A percentile compares a stretch with the other conserved stretches of the same genome.
Evolutionary conservation across 2,888 invertebrate species (phyloP).

Genomic region (Rhingia rostrata): DNA sequence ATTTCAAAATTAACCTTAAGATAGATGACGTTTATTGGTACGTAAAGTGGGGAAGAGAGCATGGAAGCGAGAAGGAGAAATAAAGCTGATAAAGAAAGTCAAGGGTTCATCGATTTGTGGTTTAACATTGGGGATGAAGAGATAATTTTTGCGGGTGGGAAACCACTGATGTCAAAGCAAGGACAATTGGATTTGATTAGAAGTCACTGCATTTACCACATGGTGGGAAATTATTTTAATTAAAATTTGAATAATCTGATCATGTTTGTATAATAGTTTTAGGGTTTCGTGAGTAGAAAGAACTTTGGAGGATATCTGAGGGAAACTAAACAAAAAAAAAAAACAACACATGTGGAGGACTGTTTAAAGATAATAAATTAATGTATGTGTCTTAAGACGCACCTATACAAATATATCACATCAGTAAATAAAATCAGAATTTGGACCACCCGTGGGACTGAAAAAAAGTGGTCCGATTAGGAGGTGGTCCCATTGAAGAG

Average conservation of each 20-base stretch:
- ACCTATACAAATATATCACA: too few species aligned
- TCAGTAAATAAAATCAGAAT: too few species aligned
- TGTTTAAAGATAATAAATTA: too few species aligned
- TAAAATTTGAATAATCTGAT: neutral
- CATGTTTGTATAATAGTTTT: too few species aligned
- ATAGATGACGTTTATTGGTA: constrained; percentile 32
- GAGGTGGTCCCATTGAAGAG: too few species aligned
- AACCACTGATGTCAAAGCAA: neutral
- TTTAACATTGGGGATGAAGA: neutral
- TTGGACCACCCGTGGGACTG: too few species aligned
- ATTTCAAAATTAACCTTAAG: constrained; percentile 65
- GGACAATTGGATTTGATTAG: constrained; percentile 8
- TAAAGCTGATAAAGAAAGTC: constrained; percentile 15
- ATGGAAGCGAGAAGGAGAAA: neutral
- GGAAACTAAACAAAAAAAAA: too few species aligned
- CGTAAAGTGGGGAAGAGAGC: neutral
- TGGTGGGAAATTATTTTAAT: neutral
- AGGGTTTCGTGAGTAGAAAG: too few species aligned
- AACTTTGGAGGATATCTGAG: too few species aligned
- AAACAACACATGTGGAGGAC: too few species aligned
- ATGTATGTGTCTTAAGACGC: too few species aligned
- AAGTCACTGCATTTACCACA: constrained; percentile 5
- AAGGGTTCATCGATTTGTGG: constrained; percentile 21
- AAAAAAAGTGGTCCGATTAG: too few species aligned
- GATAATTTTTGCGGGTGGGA: constrained; percentile 1